Conservation (phyloP, 2,113 vertebrate species). For the Anhinga rufa region DNA sequence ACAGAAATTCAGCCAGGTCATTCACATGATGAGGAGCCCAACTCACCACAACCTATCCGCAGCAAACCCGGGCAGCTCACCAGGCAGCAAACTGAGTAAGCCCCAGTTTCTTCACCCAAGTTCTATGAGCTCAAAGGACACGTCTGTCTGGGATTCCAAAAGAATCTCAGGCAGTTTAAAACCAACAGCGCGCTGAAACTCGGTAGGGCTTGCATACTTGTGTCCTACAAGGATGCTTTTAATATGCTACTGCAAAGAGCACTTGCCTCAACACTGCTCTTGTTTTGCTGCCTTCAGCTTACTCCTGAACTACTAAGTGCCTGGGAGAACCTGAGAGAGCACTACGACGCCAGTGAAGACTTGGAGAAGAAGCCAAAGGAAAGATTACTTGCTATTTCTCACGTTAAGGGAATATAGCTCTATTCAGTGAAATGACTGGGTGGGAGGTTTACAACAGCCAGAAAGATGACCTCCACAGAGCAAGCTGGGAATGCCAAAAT, state of each 20-base stretch:
- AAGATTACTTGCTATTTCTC: neutral
- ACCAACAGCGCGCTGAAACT: no score
- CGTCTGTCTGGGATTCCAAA: neutral
- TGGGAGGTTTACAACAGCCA: neutral
- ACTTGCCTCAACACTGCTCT: neutral
- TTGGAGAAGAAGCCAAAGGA: neutral
- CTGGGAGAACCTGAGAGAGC: neutral
- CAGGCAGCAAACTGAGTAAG: neutral
- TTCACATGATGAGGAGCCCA: neutral
- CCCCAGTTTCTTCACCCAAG: neutral
- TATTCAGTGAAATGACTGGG: neutral
- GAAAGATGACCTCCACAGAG: neutral
- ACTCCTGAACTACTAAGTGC: neutral
- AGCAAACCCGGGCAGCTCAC: neutral
- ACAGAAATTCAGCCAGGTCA: neutral
- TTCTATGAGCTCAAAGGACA: neutral
- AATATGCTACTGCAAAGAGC: neutral
- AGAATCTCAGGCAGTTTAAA: neutral
- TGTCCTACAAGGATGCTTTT: neutral
- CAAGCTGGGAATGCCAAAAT: neutral
- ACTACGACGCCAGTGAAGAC: neutral
- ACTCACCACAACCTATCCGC: neutral
- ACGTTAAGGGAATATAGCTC: neutral
- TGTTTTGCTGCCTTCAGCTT: neutral
- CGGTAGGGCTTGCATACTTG: neutral